These are phyloP conservation scores for Bemisia tabaci DNA, from an alignment of 1,140 invertebrate species.

Conservation along the genomic window DNA sequence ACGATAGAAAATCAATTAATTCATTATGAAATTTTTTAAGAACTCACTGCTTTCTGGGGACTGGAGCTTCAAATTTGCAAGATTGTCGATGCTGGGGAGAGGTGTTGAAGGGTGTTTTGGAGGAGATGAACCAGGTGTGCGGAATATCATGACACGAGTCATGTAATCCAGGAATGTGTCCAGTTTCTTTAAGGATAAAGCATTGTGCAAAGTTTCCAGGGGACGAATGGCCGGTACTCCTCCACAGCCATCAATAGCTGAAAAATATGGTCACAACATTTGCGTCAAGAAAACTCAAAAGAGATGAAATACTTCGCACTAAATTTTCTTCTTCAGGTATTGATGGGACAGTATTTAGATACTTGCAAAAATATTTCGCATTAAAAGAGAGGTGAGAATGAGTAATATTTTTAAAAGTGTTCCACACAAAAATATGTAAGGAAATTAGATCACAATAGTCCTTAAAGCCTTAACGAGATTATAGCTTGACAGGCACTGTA, in stretches of 20 bases:
- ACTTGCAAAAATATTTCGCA: no score
- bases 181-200: constrained; percentile 76
- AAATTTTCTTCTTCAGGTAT: no score
- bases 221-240: constrained; percentile 87
- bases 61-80: constrained; percentile 23
- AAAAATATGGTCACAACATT: no score
- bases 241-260: constrained; percentile 67
- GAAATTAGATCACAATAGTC: no score
- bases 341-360: no score
- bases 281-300: constrained; percentile 13
- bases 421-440: no score
- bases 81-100: constrained; percentile 27
- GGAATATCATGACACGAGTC: no score
- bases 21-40: constrained; percentile 19
- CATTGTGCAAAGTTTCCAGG: constrained; percentile 90
- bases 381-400: no score
- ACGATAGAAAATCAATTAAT: no score
- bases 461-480: no score
- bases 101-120: constrained; percentile 44
- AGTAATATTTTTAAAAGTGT: no score
- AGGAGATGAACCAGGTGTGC: constrained; percentile 53
- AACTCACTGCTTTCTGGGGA: constrained; percentile 25
- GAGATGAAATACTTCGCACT: neutral
- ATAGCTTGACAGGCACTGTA: no score
- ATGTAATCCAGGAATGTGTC: constrained; percentile 76